Base-by-base conservation (phyloP, 2,888 invertebrate species). In the Norana najaformis region DNA sequence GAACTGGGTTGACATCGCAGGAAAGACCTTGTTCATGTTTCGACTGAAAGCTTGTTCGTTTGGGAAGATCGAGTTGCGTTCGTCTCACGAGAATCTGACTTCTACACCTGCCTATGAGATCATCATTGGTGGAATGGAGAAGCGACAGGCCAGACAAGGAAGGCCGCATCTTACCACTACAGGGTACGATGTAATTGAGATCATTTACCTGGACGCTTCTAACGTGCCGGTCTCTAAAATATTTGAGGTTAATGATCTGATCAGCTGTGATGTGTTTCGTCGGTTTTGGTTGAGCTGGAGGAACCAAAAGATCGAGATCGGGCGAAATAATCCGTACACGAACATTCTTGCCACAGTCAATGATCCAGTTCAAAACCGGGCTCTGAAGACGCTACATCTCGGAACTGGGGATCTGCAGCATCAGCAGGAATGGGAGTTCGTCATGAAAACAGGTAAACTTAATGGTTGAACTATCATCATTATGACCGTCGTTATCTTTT, bases 241-340 rank as follows among this genome's bases (percentile, higher is more conserved):
- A 5, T 85, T 85, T 37, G 8, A 36, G 23, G 85, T 36, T 35
- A 35, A 35, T 18, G 82, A 88, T 53, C 41, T 90, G 53, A 88
- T 90, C 20, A 82, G 41, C 37, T 89, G 53, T 36, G 20, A 85
- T 35, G 88, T 20, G 34, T 39, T 38, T 53, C 41, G 88, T 39
- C 39, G 39, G 41, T 90, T 89, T 83, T 90, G 90, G 90, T 41
- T 90, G 20, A 88, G 69, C 41, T 85, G 85, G 85, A 85, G 85
- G 36, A 85, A 85, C 37, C 85, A 37, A 85, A 85, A 85, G 85
- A 37, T 85, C 35, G 36, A 85, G 85, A 35, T 85, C 85, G 85
- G 85, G 37, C 85, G 85, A 37, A 85, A 85, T 85, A 37, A 85
- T 37, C 85, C 37, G 8, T 35, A 37, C 35, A 85, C 85, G 35